phyloP scores from a whole-genome alignment of 2,888 invertebrate species.

The Palloptera scutellata region DNA sequence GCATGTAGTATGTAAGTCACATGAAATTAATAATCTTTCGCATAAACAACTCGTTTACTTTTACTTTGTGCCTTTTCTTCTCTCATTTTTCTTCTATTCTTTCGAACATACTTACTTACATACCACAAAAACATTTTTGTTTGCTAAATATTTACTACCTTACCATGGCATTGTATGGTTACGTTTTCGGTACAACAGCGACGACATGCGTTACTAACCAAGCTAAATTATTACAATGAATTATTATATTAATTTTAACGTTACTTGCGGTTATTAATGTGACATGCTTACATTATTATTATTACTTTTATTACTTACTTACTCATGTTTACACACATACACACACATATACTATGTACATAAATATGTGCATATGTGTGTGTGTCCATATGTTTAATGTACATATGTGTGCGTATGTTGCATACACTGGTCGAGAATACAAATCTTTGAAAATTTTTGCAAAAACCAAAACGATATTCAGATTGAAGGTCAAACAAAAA shows the following conservation, averaged over 20 bases:
- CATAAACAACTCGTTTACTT: conserved; percentile 13
- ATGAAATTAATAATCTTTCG: conserved; percentile 51
- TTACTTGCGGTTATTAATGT: conserved; percentile 56
- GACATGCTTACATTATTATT: conserved; percentile 48
- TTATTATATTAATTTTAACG: conserved; percentile 59
- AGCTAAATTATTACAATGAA: conserved; percentile 59
- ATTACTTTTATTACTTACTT: conserved; percentile 1
- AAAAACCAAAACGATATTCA: too few species aligned
- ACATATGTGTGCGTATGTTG: too few species aligned
- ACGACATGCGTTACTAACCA: conserved; percentile 45
- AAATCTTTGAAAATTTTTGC: too few species aligned
- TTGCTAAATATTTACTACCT: conserved; percentile 21
- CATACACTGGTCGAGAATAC: too few species aligned
- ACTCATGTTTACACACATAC: not conserved
- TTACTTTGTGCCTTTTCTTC: not conserved
- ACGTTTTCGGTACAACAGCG: conserved; percentile 4
- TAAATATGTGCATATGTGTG: too few species aligned
- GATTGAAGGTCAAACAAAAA: too few species aligned
- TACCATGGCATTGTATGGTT: conserved; percentile 26
- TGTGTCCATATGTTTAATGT: too few species aligned
- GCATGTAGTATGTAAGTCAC: conserved; percentile 44
- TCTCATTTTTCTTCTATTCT: conserved; percentile 5
- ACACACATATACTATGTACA: too few species aligned
- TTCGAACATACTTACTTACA: conserved; percentile 20
- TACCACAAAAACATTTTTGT: conserved; percentile 11